Percentiles rank a stretch among this genome's conserved stretches.
These are phyloP conservation scores for Hydropsyche tenuis DNA, from an alignment of 1,140 invertebrate genomes.

Conservation along the genomic window DNA sequence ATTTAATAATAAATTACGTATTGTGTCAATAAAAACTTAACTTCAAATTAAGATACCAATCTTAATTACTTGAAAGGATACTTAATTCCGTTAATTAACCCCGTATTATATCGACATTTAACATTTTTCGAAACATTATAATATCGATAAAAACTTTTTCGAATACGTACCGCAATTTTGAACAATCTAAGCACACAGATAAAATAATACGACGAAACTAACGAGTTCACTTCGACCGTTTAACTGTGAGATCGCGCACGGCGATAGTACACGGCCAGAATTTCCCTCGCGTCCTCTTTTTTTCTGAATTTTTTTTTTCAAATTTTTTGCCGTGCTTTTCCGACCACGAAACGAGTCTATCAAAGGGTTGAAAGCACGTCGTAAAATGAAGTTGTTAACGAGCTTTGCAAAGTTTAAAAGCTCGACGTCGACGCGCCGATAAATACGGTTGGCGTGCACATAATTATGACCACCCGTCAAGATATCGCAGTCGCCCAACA, in stretches of 20 bases:
- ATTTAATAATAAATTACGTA: too few species aligned
- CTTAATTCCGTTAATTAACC: too few species aligned
- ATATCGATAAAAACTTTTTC: too few species aligned
- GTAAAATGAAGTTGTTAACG: conserved; percentile 11
- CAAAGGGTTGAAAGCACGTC: neutral
- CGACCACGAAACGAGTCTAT: neutral
- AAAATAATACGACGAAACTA: too few species aligned
- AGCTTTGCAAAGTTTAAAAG: conserved; percentile 1
- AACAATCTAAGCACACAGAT: too few species aligned
- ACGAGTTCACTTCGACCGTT: too few species aligned
- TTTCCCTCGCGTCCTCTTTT: neutral
- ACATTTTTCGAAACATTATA: too few species aligned
- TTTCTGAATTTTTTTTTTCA: neutral
- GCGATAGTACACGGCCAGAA: neutral
- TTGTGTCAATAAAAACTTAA: too few species aligned
- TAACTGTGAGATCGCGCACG: neutral
- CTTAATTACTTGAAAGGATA: too few species aligned
- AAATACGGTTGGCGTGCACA: conserved; percentile 1
- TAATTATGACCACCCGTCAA: conserved; percentile 16
- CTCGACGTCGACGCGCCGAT: neutral
- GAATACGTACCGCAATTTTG: too few species aligned
- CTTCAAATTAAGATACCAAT: too few species aligned
- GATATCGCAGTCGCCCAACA: neutral
- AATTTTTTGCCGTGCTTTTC: conserved; percentile 1
- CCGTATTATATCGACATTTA: too few species aligned